These are phyloP conservation scores for Ectemnius continuus DNA, from an alignment of 2,888 invertebrate species.

Conservation along the genomic window DNA sequence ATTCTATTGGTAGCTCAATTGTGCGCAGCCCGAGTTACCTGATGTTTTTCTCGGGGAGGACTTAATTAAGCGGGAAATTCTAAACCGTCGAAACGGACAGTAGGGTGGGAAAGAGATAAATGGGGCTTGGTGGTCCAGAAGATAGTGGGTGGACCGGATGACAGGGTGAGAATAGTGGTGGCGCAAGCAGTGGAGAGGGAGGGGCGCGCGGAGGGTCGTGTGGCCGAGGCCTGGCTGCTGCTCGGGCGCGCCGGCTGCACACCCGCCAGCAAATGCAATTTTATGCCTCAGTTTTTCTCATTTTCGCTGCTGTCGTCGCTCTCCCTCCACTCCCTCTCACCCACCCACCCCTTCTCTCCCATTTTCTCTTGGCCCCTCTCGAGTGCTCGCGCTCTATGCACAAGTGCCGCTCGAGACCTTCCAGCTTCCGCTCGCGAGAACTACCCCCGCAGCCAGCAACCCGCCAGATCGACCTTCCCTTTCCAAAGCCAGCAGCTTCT, in stretches of 20 bases:
- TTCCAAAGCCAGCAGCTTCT: neutral
- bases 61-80: constrained; percentile 57
- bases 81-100: too few relatives aligned
- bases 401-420: constrained; percentile 46
- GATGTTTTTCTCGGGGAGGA: constrained; percentile 58
- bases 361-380: too few relatives aligned
- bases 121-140: too few relatives aligned
- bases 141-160: too few relatives aligned
- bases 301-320: constrained; percentile 37
- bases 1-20: too few relatives aligned
- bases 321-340: constrained; percentile 8
- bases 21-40: constrained; percentile 20
- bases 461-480: constrained; percentile 25
- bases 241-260: constrained; percentile 11
- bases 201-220: constrained; percentile 17
- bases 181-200: constrained; percentile 23
- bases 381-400: constrained; percentile 9
- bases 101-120: too few relatives aligned
- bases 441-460: constrained; percentile 12
- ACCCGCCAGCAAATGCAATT: constrained; percentile 57
- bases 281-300: constrained; percentile 59
- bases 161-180: constrained; percentile 5
- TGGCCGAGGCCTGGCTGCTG: constrained; percentile 31
- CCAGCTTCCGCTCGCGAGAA: constrained; percentile 34
- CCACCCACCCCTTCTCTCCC: constrained; percentile 7